A percentile compares a stretch with the other conserved stretches of the same genome.
Evolutionary conservation across 1,140 invertebrate genomes (phyloP).

Genomic region (Pseudomyrmex gracilis): DNA sequence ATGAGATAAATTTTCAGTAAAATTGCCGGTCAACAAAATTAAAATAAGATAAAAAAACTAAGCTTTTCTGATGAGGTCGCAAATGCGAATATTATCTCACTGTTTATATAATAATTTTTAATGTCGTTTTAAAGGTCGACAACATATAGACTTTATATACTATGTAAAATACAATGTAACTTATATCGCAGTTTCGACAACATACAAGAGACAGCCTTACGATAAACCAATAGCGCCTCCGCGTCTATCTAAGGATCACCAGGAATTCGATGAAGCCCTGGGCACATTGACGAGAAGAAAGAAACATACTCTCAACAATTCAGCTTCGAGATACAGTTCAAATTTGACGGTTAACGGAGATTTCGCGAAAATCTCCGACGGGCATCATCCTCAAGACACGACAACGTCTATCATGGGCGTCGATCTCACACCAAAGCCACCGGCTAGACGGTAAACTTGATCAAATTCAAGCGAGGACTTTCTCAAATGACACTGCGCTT

Average conservation of each 20-base stretch:
- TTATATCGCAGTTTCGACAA: slow-evolving; percentile 75
- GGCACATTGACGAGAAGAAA: slow-evolving; percentile 80
- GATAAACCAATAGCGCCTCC: slow-evolving; percentile 72
- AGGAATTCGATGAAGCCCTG: slow-evolving; percentile 82
- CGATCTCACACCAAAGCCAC: slow-evolving; percentile 81
- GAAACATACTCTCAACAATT: slow-evolving; percentile 81
- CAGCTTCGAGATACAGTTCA: slow-evolving; percentile 73
- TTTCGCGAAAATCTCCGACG: slow-evolving; percentile 75
- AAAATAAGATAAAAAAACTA: not conserved
- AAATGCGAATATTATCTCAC: not conserved
- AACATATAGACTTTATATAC: slow-evolving; percentile 20
- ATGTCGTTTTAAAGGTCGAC: not conserved
- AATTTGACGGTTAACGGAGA: slow-evolving; percentile 79
- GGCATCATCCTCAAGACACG: slow-evolving; percentile 74
- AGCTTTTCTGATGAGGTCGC: not conserved
- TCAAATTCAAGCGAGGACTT: not conserved
- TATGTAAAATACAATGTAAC: slow-evolving; percentile 36
- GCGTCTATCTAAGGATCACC: slow-evolving; percentile 77
- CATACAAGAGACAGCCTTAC: slow-evolving; percentile 78
- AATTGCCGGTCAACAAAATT: too few relatives aligned
- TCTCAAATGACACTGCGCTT: too few relatives aligned
- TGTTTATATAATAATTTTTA: not conserved
- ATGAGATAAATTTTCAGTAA: too few relatives aligned
- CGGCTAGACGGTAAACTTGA: slow-evolving; percentile 75
- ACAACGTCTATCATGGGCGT: slow-evolving; percentile 75